phyloP scores from a whole-genome alignment of 2,113 vertebrate genomes.

The Ranitomeya imitator region DNA sequence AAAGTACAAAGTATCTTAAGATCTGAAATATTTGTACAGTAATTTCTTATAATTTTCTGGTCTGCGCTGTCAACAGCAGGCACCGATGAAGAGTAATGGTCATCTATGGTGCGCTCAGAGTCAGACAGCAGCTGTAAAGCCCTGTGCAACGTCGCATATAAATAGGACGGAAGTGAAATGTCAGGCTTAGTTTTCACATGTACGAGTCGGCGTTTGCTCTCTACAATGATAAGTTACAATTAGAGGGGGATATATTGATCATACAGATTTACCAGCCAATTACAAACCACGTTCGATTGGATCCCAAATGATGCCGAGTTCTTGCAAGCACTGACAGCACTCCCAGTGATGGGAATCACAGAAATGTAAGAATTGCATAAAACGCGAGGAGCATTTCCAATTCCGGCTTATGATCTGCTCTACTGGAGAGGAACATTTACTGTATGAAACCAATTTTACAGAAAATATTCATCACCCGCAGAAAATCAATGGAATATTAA shows the following conservation, averaged over 20 bases:
- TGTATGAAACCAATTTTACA: slow-evolving; percentile 15
- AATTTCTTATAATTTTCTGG: too few species aligned
- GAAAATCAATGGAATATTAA: slow-evolving; percentile 43
- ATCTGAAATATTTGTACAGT: too few species aligned
- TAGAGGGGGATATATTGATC: background rate
- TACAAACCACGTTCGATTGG: background rate
- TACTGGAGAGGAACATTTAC: background rate
- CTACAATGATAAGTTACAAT: background rate
- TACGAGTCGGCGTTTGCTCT: too few species aligned
- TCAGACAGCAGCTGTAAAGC: background rate
- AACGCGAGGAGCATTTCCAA: background rate
- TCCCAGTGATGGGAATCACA: background rate
- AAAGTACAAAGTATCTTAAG: too few species aligned
- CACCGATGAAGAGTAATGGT: too few species aligned
- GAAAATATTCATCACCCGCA: slow-evolving; percentile 6
- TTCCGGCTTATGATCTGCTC: background rate
- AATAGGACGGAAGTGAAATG: background rate
- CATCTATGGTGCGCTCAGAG: background rate
- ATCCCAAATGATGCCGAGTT: background rate
- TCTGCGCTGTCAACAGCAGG: too few species aligned
- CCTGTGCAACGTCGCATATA: background rate
- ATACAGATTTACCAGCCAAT: background rate
- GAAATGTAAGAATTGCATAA: background rate
- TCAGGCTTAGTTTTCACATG: background rate
- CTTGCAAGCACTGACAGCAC: background rate